A percentile compares a stretch with the other conserved stretches of the same genome.
These are phyloP conservation scores for Mormyrus iriodes DNA, from an alignment of 2,113 vertebrate species.

Conservation along the genomic window DNA sequence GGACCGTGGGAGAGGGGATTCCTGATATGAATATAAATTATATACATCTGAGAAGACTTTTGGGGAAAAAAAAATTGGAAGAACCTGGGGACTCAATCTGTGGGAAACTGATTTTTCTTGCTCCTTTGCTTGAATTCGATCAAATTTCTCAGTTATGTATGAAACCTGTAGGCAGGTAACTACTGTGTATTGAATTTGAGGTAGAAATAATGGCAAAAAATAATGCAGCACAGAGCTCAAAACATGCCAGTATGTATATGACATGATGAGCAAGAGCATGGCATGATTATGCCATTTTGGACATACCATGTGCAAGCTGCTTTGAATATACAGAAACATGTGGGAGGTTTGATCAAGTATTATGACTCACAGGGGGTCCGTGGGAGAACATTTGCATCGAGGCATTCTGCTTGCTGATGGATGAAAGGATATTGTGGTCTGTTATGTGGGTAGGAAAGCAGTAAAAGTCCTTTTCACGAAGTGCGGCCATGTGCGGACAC, in stretches of 20 bases:
- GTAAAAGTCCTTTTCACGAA: background rate
- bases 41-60: background rate
- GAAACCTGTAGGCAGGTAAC: background rate
- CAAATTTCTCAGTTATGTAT: background rate
- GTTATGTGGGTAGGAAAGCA: background rate
- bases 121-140: background rate
- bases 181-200: background rate
- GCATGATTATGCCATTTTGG: background rate
- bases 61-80: background rate
- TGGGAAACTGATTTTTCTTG: background rate
- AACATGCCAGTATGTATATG: background rate
- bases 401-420: background rate
- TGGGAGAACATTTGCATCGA: slow-evolving; percentile 20
- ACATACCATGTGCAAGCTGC: background rate
- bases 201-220: background rate
- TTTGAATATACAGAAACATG: background rate
- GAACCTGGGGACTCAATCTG: background rate
- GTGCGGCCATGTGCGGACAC: background rate
- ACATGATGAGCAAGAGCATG: background rate
- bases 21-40: background rate
- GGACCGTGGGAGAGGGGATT: background rate
- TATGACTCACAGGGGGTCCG: slow-evolving; percentile 6
- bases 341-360: slow-evolving; percentile 4
- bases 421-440: background rate
- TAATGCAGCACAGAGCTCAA: background rate